Evolutionary conservation across 1,140 invertebrate genomes (phyloP).

Genomic region (Drosophila sp.): DNA sequence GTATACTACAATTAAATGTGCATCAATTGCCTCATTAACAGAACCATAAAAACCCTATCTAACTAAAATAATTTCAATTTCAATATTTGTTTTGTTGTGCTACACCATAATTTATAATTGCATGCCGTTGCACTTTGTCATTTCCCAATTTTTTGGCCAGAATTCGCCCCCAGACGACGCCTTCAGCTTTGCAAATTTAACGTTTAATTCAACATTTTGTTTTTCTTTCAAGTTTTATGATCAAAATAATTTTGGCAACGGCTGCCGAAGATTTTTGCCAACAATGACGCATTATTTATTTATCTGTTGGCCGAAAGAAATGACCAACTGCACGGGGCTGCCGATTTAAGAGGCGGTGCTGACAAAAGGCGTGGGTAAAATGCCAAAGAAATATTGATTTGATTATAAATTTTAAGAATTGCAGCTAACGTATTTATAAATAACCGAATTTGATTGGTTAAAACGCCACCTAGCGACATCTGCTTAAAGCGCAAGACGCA

Average conservation of each 20-base stretch:
- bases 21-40: slow-evolving; percentile 13
- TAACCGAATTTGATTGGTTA: neutral
- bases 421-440: neutral
- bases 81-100: slow-evolving; percentile 5
- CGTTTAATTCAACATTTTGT: slow-evolving; percentile 38
- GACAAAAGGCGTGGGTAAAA: slow-evolving; percentile 3
- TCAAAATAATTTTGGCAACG: slow-evolving; percentile 41
- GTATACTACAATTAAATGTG: slow-evolving; percentile 23
- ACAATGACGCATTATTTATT: slow-evolving; percentile 65
- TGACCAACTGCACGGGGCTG: slow-evolving; percentile 4
- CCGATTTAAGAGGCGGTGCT: neutral
- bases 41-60: slow-evolving; percentile 26
- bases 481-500: neutral
- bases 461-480: slow-evolving; percentile 31
- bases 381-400: slow-evolving; percentile 33
- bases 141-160: neutral
- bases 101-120: slow-evolving; percentile 3
- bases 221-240: slow-evolving; percentile 48
- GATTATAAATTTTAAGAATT: slow-evolving; percentile 11
- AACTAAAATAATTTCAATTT: slow-evolving; percentile 46
- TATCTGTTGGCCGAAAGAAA: slow-evolving; percentile 36
- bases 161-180: slow-evolving; percentile 7
- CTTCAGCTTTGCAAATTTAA: slow-evolving; percentile 22
- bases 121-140: slow-evolving; percentile 13
- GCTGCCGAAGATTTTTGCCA: slow-evolving; percentile 7